phyloP scores from a whole-genome alignment of 1,140 invertebrate species.

The Drosophila malerkotliana region DNA sequence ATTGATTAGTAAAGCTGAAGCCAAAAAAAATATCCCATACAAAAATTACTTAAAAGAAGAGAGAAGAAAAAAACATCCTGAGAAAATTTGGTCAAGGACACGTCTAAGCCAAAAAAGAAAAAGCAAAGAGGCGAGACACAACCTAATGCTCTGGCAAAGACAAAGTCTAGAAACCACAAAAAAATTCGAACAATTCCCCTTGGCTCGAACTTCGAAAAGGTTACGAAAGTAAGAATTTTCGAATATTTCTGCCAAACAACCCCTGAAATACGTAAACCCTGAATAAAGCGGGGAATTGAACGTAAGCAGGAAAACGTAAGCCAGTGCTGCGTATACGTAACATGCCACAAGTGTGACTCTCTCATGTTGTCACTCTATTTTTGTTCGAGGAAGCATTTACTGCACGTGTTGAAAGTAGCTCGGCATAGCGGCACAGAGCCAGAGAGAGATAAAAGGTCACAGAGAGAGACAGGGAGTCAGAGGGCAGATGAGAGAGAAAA shows the following conservation, averaged over 20 bases:
- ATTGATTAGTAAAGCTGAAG: no score
- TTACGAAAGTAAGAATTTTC: not conserved
- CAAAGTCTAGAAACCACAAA: not conserved
- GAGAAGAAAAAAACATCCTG: conserved; percentile 2
- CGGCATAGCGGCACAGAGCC: conserved; percentile 57
- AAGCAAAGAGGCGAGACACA: not conserved
- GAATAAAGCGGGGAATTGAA: not conserved
- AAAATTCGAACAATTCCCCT: conserved; percentile 32
- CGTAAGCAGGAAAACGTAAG: conserved; percentile 28
- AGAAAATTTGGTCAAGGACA: conserved; percentile 70
- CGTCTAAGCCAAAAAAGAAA: conserved; percentile 20
- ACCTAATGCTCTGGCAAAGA: conserved; percentile 12
- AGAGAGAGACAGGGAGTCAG: conserved; percentile 8
- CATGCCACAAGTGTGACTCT: conserved; percentile 75
- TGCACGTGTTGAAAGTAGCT: conserved; percentile 73
- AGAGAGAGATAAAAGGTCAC: conserved; percentile 11
- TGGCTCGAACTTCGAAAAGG: conserved; percentile 14
- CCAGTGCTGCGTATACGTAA: conserved; percentile 29
- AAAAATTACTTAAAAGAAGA: no score
- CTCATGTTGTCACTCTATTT: conserved; percentile 12
- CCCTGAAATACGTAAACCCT: conserved; percentile 24
- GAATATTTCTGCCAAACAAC: conserved; percentile 1
- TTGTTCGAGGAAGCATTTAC: conserved; percentile 51
- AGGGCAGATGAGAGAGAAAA: not conserved
- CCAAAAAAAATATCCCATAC: not conserved